phyloP scores from a whole-genome alignment of 2,797 vertebrate genomes.

The Rhinogobio ventralis region DNA sequence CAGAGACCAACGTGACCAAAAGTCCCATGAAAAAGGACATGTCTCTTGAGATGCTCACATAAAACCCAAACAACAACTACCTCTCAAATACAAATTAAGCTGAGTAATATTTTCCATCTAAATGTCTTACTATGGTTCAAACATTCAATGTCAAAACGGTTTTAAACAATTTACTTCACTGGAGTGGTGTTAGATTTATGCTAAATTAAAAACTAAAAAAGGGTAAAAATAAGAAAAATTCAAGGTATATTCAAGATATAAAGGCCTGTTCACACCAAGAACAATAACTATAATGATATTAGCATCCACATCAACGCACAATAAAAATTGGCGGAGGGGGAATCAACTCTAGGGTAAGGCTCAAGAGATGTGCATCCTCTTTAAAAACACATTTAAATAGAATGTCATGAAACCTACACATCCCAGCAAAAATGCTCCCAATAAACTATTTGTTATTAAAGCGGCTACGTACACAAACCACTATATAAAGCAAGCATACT shows the following conservation, averaged over 20 bases:
- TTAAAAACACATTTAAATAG: not conserved
- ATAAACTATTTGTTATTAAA: not conserved
- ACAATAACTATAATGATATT: not conserved
- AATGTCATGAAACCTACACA: not conserved
- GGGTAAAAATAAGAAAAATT: not conserved
- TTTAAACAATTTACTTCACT: not conserved
- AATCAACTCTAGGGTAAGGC: not conserved
- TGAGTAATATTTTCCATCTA: conserved; percentile 20
- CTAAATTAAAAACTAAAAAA: not conserved
- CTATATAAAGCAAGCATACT: too few species aligned
- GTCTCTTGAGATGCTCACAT: conserved; percentile 16
- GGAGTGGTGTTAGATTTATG: not conserved
- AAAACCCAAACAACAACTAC: conserved; percentile 28
- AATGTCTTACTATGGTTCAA: not conserved
- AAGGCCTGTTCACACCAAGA: not conserved
- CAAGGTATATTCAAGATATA: not conserved
- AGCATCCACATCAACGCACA: not conserved
- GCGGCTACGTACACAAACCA: not conserved
- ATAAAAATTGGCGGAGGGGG: not conserved
- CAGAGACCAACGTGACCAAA: not conserved
- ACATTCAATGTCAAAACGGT: not conserved
- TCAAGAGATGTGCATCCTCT: not conserved
- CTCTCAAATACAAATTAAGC: conserved; percentile 8
- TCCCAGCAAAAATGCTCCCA: not conserved
- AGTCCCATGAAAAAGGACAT: conserved; percentile 23